These are phyloP conservation scores for Tringa solitaria DNA, from an alignment of 2,113 vertebrate genomes.

Conservation along the genomic window DNA sequence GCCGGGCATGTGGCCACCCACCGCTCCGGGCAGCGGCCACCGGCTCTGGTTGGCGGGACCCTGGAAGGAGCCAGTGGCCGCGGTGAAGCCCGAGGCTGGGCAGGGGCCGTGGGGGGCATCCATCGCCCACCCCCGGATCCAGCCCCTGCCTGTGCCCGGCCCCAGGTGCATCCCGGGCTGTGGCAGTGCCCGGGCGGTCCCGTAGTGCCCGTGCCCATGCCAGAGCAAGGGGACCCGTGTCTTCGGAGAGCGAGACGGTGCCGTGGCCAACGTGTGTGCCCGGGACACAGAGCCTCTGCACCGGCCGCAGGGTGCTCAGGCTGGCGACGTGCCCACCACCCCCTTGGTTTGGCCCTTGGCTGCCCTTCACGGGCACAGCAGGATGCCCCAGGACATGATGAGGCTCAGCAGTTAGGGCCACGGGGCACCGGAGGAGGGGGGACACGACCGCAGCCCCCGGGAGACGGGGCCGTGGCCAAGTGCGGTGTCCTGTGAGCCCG, in stretches of 20 bases:
- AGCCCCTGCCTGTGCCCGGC: accelerated
- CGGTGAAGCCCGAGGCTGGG: accelerated
- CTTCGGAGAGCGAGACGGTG: neutral
- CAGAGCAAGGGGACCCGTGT: accelerated
- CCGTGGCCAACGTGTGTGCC: accelerated
- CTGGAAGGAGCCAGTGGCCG: neutral
- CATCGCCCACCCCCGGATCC: accelerated
- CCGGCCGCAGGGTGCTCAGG: accelerated
- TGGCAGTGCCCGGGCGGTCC: accelerated
- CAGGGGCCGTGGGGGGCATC: neutral
- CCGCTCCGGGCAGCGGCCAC: accelerated
- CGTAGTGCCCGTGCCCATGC: accelerated
- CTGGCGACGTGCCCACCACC: accelerated
- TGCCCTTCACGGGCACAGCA: neutral
- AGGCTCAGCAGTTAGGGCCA: neutral
- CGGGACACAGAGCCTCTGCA: accelerated
- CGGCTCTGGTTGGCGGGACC: accelerated
- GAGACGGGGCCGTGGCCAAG: neutral
- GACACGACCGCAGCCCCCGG: neutral
- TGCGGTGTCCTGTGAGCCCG: accelerated
- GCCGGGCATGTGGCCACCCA: neutral
- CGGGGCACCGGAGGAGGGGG: neutral
- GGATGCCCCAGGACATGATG: accelerated
- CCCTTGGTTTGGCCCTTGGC: accelerated
- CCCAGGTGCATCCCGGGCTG: accelerated